Base-by-base conservation (phyloP, 2,888 invertebrate genomes). In the Panzeria rudis region DNA sequence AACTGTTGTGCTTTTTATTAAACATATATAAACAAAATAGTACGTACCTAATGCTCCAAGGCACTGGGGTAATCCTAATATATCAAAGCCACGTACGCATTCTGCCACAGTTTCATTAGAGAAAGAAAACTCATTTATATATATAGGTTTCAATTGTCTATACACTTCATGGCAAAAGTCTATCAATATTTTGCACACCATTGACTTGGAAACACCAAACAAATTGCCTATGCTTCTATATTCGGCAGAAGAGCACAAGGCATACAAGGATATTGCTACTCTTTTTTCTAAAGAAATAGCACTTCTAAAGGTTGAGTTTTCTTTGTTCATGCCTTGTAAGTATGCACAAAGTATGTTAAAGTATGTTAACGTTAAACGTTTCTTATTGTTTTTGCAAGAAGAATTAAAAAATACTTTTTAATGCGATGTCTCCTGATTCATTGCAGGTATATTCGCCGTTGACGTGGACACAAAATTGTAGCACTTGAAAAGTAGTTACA, bases 201-300 rank as follows among this genome's bases (percentile, higher is more conserved):
- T 59, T 29, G 56, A 15, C 29, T 32, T 59, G 4, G 56, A 59
- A n/a, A 59, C 56, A 13, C 56, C 56, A 59, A 59, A 59, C 32
- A 59, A n/a, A n/a, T 59, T 29, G n/a, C n/a, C 56, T 8, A 59
- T 13, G 25, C 32, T 32, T 29, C 32, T 32, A 17, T 59, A 59
- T n/a, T 59, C 32, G 32, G 56, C 9, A 32, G 56, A 59, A n/a
- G n/a, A 59, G 15, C n/a, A 17, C 29, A 59, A 32, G 15, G 59
- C 15, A 59, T 59, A 59, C 7, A 59, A 32, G 3, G 59, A 32
- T 32, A 59, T 59, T 8, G 59, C 32, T 59, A 59, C 11, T 29
- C 59, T 32, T 17, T 32, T 32, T 59, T 59, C 59, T 15, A 32
- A 32, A 6, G 32, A 8, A 13, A 32, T 59, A 59, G 17, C 29